Evolutionary conservation across 1,140 invertebrate genomes (phyloP).

Genomic region (Diplogasteroides magnus): DNA sequence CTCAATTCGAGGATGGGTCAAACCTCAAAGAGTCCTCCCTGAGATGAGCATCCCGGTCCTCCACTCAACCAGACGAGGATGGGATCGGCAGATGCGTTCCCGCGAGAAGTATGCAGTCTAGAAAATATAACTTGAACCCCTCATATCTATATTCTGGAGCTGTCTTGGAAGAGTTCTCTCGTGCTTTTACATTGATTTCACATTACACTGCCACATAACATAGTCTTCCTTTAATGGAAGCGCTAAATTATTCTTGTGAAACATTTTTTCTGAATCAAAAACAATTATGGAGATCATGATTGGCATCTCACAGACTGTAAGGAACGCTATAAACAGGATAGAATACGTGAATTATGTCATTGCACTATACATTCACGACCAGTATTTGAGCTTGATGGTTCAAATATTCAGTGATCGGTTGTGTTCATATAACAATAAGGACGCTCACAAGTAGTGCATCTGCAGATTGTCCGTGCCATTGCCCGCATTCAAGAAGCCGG

Average conservation of each 20-base stretch:
- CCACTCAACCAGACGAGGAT: slow-evolving; percentile 58
- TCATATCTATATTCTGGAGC: slow-evolving; percentile 3
- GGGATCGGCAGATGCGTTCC: slow-evolving; percentile 32
- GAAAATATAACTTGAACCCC: slow-evolving; percentile 33
- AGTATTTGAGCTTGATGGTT: no score
- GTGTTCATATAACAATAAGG: no score
- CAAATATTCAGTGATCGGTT: no score
- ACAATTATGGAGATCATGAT: neutral
- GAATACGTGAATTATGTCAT: neutral
- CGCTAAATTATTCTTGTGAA: neutral
- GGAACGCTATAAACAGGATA: neutral
- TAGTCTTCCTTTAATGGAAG: no score
- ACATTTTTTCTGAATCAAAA: neutral
- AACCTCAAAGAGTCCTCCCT: slow-evolving; percentile 58
- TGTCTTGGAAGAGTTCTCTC: no score
- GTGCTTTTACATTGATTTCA: no score
- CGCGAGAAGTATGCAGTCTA: no score
- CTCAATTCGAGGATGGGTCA: no score
- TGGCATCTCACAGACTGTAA: neutral
- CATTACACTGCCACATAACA: no score
- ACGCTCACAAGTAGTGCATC: slow-evolving; percentile 47
- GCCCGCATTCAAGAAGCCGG: slow-evolving; percentile 41
- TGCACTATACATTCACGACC: no score
- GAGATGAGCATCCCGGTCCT: slow-evolving; percentile 62
- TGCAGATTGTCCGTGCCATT: slow-evolving; percentile 18